Base-by-base conservation (phyloP, 2,113 vertebrate species). In the Rhineura floridana region DNA sequence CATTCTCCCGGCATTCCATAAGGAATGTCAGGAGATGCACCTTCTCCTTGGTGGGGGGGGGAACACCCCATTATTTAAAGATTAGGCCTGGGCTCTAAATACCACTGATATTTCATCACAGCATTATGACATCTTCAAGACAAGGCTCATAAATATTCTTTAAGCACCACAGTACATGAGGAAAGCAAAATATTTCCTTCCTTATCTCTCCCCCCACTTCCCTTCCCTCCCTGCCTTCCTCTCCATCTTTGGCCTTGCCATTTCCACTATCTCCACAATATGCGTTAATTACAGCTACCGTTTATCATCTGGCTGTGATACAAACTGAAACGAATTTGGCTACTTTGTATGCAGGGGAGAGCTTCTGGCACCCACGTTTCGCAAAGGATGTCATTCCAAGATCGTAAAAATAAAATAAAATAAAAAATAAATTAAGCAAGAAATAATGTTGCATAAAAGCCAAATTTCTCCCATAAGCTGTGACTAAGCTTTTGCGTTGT, bases 1-100 rank as follows among this genome's bases (percentile, higher is more conserved):
- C 94, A 95, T 96, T 97, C 94, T 96, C 94, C 94, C 88, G 88
- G 89, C 30, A 87, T 94, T 94, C 95, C 96, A 96, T 95, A 95
- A 96, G 95, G 97, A 96, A 96, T 93, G 87, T 92, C 91, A 90
- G 94, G 93, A 96, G 95, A 92, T 21, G 76, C 93, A 92, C 93
- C 92, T 94, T 95, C 90, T 92, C 85, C 92, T 93, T 2, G 28
- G 36, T n/a, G 17, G 33, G 28, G 69, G n/a, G 69, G 33, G 82
- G 89, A 85, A 3, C 25, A 39, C 90, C 94, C 82, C 91, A 93
- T 94, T 96, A 94, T 96, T 96, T 95, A 95, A 95, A 93, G 93
- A 91, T 88, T 87, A 87, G 82, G 1, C 0, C 90, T 92, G 5
- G 89, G 25, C 91, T 93, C 91, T 94, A 94, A 96, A 96, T 93